Evolutionary conservation across 2,113 vertebrate genomes (phyloP).

Genomic region (Platanista minor): DNA sequence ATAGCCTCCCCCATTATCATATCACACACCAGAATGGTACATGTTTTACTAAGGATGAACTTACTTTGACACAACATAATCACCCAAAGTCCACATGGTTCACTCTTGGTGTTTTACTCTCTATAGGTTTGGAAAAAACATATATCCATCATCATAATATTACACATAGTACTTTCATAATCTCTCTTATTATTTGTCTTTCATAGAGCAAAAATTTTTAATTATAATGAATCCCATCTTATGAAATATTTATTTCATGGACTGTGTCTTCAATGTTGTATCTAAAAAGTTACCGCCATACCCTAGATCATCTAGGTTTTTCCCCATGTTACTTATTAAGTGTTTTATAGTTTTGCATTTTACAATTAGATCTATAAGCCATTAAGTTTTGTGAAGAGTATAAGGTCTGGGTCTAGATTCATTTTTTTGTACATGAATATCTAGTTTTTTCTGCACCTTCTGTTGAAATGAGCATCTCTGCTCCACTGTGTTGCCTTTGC

Average conservation of each 20-base stretch:
- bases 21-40: background rate
- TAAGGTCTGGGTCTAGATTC: background rate
- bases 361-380: background rate
- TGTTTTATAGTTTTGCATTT: background rate
- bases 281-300: background rate
- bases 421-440: background rate
- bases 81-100: background rate
- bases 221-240: background rate
- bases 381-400: background rate
- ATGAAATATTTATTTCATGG: background rate
- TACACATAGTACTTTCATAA: background rate
- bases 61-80: background rate
- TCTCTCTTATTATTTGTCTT: background rate
- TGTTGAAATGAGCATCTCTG: background rate
- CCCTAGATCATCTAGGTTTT: background rate
- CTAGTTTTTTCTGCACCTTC: background rate
- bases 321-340: background rate
- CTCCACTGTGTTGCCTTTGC: background rate
- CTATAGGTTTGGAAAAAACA: background rate
- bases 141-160: background rate
- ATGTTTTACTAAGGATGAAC: background rate
- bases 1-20: background rate
- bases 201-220: background rate
- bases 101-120: background rate
- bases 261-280: background rate